phyloP scores from a whole-genome alignment of 2,888 invertebrate species.

The Leucophora obtusa region DNA sequence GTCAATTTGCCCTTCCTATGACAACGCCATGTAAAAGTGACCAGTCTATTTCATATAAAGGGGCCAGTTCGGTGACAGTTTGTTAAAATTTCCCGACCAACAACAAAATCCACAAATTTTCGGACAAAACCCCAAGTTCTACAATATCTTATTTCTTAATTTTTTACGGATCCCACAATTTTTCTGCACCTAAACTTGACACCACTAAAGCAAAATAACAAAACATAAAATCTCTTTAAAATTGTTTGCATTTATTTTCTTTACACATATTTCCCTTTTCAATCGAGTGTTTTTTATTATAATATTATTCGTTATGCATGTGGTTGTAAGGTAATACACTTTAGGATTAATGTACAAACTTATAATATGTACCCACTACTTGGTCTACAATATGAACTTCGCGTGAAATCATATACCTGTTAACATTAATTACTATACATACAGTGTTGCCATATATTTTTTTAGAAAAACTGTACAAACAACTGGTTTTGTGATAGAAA shows the following conservation, averaged over 20 bases:
- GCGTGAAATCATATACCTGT: not conserved
- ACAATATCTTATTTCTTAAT: not conserved
- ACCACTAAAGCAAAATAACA: conserved; percentile 15
- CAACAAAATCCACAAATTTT: no score
- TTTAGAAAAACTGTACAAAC: no score
- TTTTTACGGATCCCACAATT: not conserved
- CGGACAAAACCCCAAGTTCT: no score
- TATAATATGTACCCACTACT: not conserved
- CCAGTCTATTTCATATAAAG: no score
- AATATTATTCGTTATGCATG: not conserved
- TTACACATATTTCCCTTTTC: not conserved
- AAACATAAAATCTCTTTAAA: not conserved
- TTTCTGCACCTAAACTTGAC: not conserved
- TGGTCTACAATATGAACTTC: not conserved
- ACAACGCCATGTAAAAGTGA: no score
- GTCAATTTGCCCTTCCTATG: no score
- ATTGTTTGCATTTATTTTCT: not conserved
- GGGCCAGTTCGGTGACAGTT: no score
- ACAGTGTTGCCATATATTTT: no score
- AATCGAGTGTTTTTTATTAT: not conserved
- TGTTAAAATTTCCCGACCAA: no score
- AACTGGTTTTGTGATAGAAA: no score
- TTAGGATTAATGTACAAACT: not conserved
- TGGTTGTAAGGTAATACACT: not conserved
- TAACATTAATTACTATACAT: no score